Conservation (phyloP, 2,113 vertebrate species). For the Pithys albifrons region DNA sequence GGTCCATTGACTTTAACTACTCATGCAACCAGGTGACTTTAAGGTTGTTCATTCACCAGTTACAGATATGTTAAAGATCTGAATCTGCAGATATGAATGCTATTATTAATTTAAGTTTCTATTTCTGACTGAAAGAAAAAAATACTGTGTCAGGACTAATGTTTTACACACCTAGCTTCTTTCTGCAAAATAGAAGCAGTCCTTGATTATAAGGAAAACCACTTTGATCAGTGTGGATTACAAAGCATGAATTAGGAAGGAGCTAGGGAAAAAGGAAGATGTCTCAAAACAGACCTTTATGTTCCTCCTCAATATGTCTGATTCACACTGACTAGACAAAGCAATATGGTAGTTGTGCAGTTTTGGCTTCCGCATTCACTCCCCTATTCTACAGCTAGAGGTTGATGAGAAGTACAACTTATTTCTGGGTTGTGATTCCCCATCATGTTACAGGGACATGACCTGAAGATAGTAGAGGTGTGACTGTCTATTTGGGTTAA, state of each 20-base stretch:
- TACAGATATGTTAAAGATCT: neutral
- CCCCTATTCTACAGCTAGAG: neutral
- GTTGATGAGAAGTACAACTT: neutral
- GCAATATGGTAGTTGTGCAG: neutral
- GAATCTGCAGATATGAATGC: neutral
- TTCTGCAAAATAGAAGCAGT: neutral
- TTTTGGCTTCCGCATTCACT: neutral
- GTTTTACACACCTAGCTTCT: neutral
- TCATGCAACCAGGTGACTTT: neutral
- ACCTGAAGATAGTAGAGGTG: neutral
- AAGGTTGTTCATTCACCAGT: neutral
- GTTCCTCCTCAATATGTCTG: neutral
- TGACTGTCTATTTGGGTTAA: neutral
- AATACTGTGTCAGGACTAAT: neutral
- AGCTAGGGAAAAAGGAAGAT: neutral
- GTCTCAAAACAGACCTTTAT: neutral
- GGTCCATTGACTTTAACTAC: neutral
- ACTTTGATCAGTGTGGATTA: neutral
- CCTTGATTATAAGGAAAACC: neutral
- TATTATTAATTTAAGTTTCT: neutral
- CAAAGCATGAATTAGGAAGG: neutral
- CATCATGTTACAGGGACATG: neutral
- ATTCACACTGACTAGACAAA: neutral
- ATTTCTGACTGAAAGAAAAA: neutral
- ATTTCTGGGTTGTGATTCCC: neutral